Evolutionary conservation across 2,888 invertebrate genomes (phyloP), one percentile per base, ranked within the genome.

Genomic region (Sabatieria punctata): DNA sequence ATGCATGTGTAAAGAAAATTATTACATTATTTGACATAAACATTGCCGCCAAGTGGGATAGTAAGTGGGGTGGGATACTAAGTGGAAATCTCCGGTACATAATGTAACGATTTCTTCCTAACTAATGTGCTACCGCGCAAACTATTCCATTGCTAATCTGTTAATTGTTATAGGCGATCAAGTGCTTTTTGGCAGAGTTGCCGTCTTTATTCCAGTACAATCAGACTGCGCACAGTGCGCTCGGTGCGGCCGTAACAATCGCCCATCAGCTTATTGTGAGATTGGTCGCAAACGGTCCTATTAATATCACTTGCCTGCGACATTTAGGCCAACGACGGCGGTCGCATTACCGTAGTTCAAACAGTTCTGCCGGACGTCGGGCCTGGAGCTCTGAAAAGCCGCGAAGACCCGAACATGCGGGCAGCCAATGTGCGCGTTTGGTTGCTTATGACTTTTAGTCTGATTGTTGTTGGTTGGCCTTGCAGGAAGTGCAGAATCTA

Each of bases 291-390:
- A 23, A 15, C 19, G 15, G 23, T 25, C 15, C 38, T 49, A 57
- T 43, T 6, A 36, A n/a, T 23, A 38, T 22, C 8, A 21, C 6
- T 15, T 15, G 30, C 8, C 30, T 30, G 30, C 15, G 8, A 30
- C 8, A 30, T 30, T 4, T 63, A 83, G 82, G 75, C 80, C 52
- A 76, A 85, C 1, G 84, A 86, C 2, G 97, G 97, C 42, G 97
- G 97, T 6, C 76, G 97, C 42, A 75, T 99, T 21, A 85, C 91
- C 6, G 85, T 95, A 11, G 82, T 99, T 71, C 89, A 91, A 72
- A 78, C 84, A 13, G 79, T 82, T 63, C 72, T 95, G 61, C 75
- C 75, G 1, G 70, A 67, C 44, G 55, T 67, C 26, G 75, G 97
- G 1, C 86, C 89, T 0, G 95, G 95, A 41, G 78, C 82, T 2